phyloP scores from a whole-genome alignment of 1,140 invertebrate genomes.

The Apis dorsata region DNA sequence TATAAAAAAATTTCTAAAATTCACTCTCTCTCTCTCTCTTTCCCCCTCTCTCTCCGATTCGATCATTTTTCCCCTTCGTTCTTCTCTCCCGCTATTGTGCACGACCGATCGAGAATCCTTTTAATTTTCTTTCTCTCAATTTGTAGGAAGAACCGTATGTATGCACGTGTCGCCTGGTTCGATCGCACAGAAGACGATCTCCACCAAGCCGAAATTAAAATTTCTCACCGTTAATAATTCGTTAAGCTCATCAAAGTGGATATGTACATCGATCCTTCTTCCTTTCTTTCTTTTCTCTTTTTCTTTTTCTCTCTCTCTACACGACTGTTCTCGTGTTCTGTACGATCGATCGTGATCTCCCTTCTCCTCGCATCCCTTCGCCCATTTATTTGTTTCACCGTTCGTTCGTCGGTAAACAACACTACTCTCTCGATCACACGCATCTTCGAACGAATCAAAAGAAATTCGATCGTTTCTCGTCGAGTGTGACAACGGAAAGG shows the following conservation, averaged over 20 bases:
- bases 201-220: slow-evolving; percentile 24
- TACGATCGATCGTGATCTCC: slow-evolving; percentile 36
- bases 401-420: not conserved
- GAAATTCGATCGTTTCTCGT: not conserved
- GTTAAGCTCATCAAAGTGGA: slow-evolving; percentile 47
- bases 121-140: slow-evolving; percentile 33
- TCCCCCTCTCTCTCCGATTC: not conserved
- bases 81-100: not conserved
- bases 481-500: slow-evolving; percentile 2
- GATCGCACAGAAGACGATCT: slow-evolving; percentile 47
- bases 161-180: slow-evolving; percentile 24
- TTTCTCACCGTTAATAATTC: slow-evolving; percentile 29
- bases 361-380: not conserved
- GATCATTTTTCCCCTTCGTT: not conserved
- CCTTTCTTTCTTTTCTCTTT: not conserved
- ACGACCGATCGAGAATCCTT: too few species aligned
- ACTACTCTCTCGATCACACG: not conserved
- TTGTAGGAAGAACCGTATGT: slow-evolving; percentile 52
- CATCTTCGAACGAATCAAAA: not conserved
- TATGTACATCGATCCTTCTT: slow-evolving; percentile 44
- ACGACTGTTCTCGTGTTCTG: slow-evolving; percentile 25
- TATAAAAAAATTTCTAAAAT: not conserved
- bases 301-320: not conserved
- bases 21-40: not conserved
- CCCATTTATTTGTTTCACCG: not conserved